Conservation (phyloP, 2,113 vertebrate species). For the Noctilio leporinus region DNA sequence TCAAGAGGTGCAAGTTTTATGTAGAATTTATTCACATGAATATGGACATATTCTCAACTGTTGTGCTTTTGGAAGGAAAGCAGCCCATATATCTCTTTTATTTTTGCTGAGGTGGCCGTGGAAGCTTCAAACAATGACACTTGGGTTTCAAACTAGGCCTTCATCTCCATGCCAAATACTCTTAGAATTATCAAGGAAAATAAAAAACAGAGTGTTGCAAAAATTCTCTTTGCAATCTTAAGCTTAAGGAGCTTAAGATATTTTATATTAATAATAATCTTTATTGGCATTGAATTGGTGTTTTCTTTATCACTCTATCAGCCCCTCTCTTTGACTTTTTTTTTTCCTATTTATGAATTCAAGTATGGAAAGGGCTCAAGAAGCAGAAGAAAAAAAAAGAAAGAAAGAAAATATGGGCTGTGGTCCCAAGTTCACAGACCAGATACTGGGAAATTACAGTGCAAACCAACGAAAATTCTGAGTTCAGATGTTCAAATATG, state of each 20-base stretch:
- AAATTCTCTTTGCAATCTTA: conserved; percentile 6
- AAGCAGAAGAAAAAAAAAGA: not conserved
- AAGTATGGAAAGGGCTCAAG: not conserved
- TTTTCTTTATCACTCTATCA: not conserved
- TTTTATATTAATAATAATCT: conserved; percentile 13
- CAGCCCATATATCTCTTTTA: not conserved
- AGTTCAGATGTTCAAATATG: not conserved
- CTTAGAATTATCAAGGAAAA: not conserved
- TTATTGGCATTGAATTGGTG: not conserved
- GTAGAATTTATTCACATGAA: conserved; percentile 1
- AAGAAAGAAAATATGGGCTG: not conserved
- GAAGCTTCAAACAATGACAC: not conserved
- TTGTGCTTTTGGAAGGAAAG: not conserved
- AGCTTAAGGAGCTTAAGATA: not conserved
- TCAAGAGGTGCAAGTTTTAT: not conserved
- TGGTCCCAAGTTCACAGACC: not conserved
- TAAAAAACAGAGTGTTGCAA: not conserved
- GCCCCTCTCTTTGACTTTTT: not conserved
- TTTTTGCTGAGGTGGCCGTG: not conserved
- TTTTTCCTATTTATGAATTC: conserved; percentile 1
- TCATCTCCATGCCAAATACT: not conserved
- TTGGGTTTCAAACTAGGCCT: not conserved
- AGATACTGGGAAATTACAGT: not conserved
- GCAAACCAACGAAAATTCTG: not conserved
- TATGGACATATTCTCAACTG: not conserved